phyloP scores from a whole-genome alignment of 2,888 invertebrate species.

The Drepana falcataria region DNA sequence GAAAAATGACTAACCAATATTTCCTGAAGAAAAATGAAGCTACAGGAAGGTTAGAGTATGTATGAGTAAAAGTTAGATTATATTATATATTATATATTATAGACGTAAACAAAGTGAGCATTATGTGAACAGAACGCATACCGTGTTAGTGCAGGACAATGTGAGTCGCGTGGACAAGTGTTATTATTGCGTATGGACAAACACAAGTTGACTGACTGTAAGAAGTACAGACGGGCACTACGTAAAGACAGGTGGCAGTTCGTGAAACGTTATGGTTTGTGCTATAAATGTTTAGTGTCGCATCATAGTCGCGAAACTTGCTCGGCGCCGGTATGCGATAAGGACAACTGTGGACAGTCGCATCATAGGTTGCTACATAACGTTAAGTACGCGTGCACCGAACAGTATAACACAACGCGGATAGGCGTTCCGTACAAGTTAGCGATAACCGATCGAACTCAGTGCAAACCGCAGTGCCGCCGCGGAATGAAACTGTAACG shows the following conservation, averaged over 20 bases:
- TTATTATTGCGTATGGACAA: slow-evolving; percentile 6
- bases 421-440: neutral
- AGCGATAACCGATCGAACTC: neutral
- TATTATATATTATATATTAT: no score
- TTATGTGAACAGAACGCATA: neutral
- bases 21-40: no score
- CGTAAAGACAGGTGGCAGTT: slow-evolving; percentile 14
- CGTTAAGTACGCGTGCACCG: neutral
- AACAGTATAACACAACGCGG: neutral
- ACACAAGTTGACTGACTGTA: slow-evolving; percentile 12
- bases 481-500: slow-evolving; percentile 3
- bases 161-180: slow-evolving; percentile 4
- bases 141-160: slow-evolving; percentile 1
- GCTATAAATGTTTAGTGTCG: slow-evolving; percentile 14
- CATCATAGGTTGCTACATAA: slow-evolving; percentile 15
- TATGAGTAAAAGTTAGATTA: no score
- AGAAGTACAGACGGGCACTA: slow-evolving; percentile 14
- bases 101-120: neutral
- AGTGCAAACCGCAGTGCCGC: neutral
- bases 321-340: slow-evolving; percentile 10
- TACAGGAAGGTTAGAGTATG: no score
- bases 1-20: no score
- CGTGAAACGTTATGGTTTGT: slow-evolving; percentile 11
- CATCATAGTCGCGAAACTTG: slow-evolving; percentile 10
- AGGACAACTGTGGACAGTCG: slow-evolving; percentile 7